A percentile compares a stretch with the other conserved stretches of the same genome.
Evolutionary conservation across 2,888 invertebrate genomes (phyloP).

Genomic region (Lagria hirta): DNA sequence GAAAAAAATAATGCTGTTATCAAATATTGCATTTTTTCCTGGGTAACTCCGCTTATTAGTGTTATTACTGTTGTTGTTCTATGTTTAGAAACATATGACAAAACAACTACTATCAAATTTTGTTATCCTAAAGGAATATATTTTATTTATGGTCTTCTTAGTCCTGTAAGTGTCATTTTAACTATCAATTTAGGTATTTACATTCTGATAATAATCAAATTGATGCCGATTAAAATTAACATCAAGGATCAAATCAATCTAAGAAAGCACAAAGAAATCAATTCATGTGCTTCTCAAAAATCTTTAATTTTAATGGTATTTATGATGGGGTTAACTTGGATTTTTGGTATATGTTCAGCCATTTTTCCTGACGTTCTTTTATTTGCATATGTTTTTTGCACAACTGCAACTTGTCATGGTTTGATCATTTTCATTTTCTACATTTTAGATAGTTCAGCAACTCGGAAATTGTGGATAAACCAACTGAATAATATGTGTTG

Average conservation of each 20-base stretch:
- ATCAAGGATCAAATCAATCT: no score
- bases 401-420: no score
- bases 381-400: no score
- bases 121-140: conserved; percentile 10
- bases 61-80: not conserved
- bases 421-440: no score
- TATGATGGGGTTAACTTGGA: conserved; percentile 15
- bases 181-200: conserved; percentile 6
- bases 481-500: no score
- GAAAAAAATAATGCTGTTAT: conserved; percentile 2
- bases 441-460: no score
- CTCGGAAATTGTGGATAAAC: no score
- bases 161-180: conserved; percentile 7
- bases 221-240: not conserved
- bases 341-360: no score
- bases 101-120: not conserved
- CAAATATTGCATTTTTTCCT: conserved; percentile 6
- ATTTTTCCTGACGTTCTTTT: no score
- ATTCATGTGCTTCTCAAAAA: conserved; percentile 5
- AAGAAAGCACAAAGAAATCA: conserved; percentile 1
- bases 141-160: conserved; percentile 3
- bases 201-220: conserved; percentile 4
- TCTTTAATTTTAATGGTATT: conserved; percentile 12
- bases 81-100: conserved; percentile 6
- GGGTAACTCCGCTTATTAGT: conserved; percentile 7